Percentiles rank a stretch among this genome's conserved stretches.
These are phyloP conservation scores for Pardosa pseudoannulata DNA, from an alignment of 2,888 invertebrate genomes.

Conservation along the genomic window DNA sequence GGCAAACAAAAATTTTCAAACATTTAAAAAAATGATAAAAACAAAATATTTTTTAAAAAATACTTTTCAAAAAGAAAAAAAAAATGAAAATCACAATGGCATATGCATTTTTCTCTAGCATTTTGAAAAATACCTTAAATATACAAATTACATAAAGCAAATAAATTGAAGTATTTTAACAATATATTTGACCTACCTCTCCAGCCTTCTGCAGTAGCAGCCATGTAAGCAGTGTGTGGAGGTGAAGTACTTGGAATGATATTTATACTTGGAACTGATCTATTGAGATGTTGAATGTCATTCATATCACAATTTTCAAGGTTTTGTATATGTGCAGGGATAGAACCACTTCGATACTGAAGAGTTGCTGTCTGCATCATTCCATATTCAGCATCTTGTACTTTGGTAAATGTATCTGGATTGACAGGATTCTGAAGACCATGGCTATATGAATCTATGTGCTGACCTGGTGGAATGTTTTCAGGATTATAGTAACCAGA, in stretches of 20 bases:
- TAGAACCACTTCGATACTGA: conserved; percentile 62
- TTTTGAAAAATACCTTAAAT: background rate
- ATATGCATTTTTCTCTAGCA: conserved; percentile 31
- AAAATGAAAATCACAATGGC: conserved; percentile 51
- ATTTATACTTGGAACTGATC: conserved; percentile 68
- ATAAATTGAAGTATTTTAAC: background rate
- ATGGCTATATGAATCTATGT: conserved; percentile 28
- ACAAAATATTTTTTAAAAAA: conserved; percentile 1
- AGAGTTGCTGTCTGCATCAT: conserved; percentile 15
- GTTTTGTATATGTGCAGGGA: conserved; percentile 60
- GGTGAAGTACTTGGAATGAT: conserved; percentile 66
- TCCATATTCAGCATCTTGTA: conserved; percentile 67
- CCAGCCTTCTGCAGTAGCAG: conserved; percentile 26
- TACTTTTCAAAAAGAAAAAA: background rate
- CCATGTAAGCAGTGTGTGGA: conserved; percentile 40
- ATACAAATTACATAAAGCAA: background rate
- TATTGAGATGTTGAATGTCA: conserved; percentile 44
- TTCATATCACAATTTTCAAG: conserved; percentile 33
- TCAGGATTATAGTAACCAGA: conserved; percentile 42
- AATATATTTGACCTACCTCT: conserved; percentile 33
- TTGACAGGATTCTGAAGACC: conserved; percentile 14
- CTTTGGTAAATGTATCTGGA: conserved; percentile 36
- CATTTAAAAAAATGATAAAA: too few species aligned
- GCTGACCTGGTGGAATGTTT: background rate
- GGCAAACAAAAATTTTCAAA: too few species aligned